Evolutionary conservation across 1,140 invertebrate species (phyloP), one percentile per base, ranked within the genome.

Genomic region (Elysia chlorotica): DNA sequence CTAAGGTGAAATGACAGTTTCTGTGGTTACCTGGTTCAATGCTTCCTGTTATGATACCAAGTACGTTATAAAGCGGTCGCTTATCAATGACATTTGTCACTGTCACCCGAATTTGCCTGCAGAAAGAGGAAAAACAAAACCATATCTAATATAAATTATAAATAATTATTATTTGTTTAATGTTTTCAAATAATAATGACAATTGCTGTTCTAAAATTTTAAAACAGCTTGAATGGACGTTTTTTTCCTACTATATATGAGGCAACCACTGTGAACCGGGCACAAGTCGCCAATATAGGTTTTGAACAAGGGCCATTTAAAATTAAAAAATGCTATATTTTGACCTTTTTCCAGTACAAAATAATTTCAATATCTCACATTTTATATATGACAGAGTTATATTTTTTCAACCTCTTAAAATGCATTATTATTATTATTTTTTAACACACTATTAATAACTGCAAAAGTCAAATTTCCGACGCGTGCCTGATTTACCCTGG

Each of bases 1-100:
- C n/a, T n/a, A n/a, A n/a, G n/a, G n/a, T n/a, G n/a, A n/a, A n/a
- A n/a, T n/a, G n/a, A n/a, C n/a, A n/a, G n/a, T n/a, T n/a, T n/a
- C n/a, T n/a, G n/a, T n/a, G n/a, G n/a, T 61, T 73, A 88, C 86
- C 89, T 67, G 89, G 89, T 74, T 90, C 89, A 6, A 84, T 83
- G 5, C 73, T 74, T 10, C 89, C 90, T 38, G 80, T 79, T 10
- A 90, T 88, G 56, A 84, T 82, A 4, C 90, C 90, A 61, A 90
- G 85, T 14, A 90, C 88, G 79, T 90, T 90, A 38, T 85, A 81
- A 21, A 86, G 85, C 14, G 83, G 81, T 57, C 67, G 77, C n/a
- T 62, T 71, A 54, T 79, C 74, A 56, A 78, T 69, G 62, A 78
- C 75, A 33, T 83, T 87, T 35, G 79, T 82, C 0, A 87, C 81